Evolutionary conservation across 1,140 invertebrate genomes (phyloP).

Genomic region (Rhagoletis pomonella): DNA sequence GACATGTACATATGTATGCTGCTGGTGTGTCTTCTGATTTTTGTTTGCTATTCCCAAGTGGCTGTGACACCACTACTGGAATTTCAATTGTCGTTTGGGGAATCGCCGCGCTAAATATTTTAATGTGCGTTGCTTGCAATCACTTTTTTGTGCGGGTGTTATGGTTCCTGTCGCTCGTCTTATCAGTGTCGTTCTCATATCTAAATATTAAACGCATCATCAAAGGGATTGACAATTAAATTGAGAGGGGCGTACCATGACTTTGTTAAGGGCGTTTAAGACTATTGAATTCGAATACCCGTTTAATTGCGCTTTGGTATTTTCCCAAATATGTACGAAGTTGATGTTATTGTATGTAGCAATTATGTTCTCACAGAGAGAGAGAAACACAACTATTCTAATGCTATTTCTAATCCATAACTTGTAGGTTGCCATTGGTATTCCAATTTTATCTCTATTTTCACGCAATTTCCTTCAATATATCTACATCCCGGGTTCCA

Average conservation of each 20-base stretch:
- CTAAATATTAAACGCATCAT: neutral
- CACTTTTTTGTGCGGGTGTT: constrained; percentile 7
- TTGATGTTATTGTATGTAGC: too few relatives aligned
- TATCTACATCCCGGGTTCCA: too few relatives aligned
- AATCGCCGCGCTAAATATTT: neutral
- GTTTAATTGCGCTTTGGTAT: neutral
- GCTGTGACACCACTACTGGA: constrained; percentile 33
- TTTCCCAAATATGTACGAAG: neutral
- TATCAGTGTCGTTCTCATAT: constrained; percentile 19
- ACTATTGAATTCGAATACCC: neutral
- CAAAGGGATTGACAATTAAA: constrained; percentile 27
- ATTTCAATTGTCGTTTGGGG: neutral
- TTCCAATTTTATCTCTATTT: too few relatives aligned
- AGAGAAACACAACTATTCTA: too few relatives aligned
- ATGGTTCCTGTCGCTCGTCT: neutral
- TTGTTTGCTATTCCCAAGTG: constrained; percentile 8
- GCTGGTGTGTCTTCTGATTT: too few relatives aligned
- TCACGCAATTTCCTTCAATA: too few relatives aligned
- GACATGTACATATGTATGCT: neutral
- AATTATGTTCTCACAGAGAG: too few relatives aligned
- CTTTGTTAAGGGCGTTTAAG: neutral
- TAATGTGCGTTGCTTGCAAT: neutral
- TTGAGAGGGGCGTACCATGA: neutral
- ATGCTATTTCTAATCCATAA: too few relatives aligned
- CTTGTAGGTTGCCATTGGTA: too few relatives aligned